These are phyloP conservation scores for Campoletis sonorensis DNA, from an alignment of 1,140 invertebrate species.

Conservation along the genomic window DNA sequence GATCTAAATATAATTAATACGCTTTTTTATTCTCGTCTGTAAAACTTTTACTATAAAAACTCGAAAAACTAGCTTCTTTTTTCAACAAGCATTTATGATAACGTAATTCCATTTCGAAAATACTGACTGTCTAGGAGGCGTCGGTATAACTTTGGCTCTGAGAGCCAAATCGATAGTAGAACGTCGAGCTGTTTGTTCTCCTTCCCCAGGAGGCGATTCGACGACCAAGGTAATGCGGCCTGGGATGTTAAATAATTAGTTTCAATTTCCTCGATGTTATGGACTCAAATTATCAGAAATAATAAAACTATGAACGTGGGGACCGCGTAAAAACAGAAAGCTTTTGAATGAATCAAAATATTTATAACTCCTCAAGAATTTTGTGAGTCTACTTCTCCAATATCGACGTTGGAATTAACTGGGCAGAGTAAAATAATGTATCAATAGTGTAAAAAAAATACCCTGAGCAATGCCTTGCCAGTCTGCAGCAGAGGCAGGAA, in stretches of 20 bases:
- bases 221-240: slow-evolving; percentile 91
- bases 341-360: no score
- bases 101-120: background rate
- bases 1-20: slow-evolving; percentile 14
- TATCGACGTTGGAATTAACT: no score
- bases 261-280: no score
- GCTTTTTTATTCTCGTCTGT: slow-evolving; percentile 16
- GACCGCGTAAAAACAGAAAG: no score
- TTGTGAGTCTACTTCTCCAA: no score
- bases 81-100: background rate
- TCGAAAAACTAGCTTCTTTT: no score
- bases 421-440: background rate
- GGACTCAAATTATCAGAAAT: slow-evolving; percentile 29
- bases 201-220: slow-evolving; percentile 86
- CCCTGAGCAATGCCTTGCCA: slow-evolving; percentile 86
- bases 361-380: no score
- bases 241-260: slow-evolving; percentile 70
- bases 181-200: slow-evolving; percentile 80
- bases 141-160: slow-evolving; percentile 85
- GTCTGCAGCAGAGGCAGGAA: slow-evolving; percentile 77
- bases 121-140: slow-evolving; percentile 81
- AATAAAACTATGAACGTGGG: slow-evolving; percentile 23
- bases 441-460: slow-evolving; percentile 33
- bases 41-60: no score
- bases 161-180: slow-evolving; percentile 88